Evolutionary conservation across 2,888 invertebrate species (phyloP), one percentile per base, ranked within the genome.

Genomic region (Drosophila hamatofila): DNA sequence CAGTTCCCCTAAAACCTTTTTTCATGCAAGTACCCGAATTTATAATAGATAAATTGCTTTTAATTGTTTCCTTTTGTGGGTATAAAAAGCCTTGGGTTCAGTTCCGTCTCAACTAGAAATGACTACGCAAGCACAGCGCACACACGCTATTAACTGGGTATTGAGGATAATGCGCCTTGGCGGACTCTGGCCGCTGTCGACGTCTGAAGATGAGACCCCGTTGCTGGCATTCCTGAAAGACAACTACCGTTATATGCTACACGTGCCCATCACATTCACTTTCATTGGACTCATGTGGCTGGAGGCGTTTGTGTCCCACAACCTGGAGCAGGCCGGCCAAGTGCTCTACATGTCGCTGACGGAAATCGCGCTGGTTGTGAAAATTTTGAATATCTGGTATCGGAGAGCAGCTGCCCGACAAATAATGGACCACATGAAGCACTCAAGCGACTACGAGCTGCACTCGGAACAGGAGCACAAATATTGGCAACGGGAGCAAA

Each of bases 261-360:
- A 91, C 33, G 9, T 84, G 16, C 78, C 85, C 2, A 52, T 81
- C 4, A 83, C 89, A 1, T 86, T 91, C 37, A 75, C 76, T 11
- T 85, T 79, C 21, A 83, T 88, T 2, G 68, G 72, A 0, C 69
- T 88, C 2, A 89, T 91, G 90, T 86, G 87, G 83, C 62, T 81
- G 46, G 87, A 86, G 42, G 88, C 83, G 7, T 61, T 89, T 2
- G 60, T 66, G 1, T 78, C 89, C 7, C 73, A 48, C 25, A 81
- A 85, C 52, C 55, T 92, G 18, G 83, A 90, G 41, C 70, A 91
- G 58, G 85, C 87, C 0, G 83, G 85, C 0, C 88, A 90, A 23
- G 78, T 91, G 3, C 75, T 91, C 0, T 92, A 89, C 57, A 87
- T 92, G 78, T 82, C 88, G 1, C 64, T 92, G 4, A 87, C 91